Evolutionary conservation across 2,113 vertebrate genomes (phyloP).

Genomic region (Canis aureus): DNA sequence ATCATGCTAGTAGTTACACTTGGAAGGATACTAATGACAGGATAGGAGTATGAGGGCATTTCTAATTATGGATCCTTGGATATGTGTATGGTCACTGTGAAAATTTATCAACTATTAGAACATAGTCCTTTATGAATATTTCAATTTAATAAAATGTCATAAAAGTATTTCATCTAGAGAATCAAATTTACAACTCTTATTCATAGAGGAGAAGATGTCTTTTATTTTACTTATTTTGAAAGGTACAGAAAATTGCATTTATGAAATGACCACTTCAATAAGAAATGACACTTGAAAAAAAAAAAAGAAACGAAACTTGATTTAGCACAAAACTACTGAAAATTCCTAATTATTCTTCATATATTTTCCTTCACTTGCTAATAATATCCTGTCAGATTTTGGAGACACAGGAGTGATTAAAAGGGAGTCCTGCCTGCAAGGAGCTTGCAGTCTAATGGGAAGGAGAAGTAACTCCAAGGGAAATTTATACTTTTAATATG

Average conservation of each 20-base stretch:
- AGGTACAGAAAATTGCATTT: background rate
- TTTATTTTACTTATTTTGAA: background rate
- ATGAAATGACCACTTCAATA: background rate
- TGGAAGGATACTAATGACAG: background rate
- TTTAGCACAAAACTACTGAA: background rate
- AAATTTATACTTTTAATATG: background rate
- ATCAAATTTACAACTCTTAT: background rate
- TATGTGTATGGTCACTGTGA: background rate
- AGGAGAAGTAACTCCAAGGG: background rate
- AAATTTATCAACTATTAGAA: background rate
- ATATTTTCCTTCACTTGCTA: background rate
- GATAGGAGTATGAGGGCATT: background rate
- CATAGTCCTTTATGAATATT: background rate
- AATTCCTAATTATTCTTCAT: background rate
- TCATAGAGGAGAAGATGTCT: background rate
- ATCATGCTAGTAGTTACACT: background rate
- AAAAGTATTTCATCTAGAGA: background rate
- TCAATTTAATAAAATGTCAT: background rate
- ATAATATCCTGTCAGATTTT: background rate
- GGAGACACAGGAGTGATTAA: background rate
- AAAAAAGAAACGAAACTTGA: background rate
- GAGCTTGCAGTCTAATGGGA: background rate
- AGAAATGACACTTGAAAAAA: background rate
- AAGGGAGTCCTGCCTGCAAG: background rate
- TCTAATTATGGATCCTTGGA: background rate